Evolutionary conservation across 2,888 invertebrate species (phyloP).

Genomic region (Lomographa bimaculata): DNA sequence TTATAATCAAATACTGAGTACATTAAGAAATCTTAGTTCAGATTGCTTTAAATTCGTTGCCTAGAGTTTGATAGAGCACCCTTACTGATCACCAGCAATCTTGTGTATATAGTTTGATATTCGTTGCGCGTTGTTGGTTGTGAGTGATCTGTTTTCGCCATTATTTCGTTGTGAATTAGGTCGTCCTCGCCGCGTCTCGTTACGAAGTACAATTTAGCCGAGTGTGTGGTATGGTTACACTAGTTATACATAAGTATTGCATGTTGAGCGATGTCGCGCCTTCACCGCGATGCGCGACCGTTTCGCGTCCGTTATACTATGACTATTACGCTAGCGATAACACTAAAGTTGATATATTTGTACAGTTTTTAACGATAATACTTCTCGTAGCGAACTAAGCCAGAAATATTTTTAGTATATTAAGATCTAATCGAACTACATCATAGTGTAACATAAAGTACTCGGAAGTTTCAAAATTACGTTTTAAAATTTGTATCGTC

Average conservation of each 20-base stretch:
- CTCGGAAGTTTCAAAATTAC: slow-evolving; percentile 68
- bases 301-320: slow-evolving; percentile 40
- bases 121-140: no score
- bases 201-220: slow-evolving; percentile 69
- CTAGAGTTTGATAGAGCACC: no score
- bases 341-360: slow-evolving; percentile 72
- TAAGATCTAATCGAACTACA: slow-evolving; percentile 83
- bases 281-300: slow-evolving; percentile 6
- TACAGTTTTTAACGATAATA: slow-evolving; percentile 79
- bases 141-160: no score
- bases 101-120: no score
- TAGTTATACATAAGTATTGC: no score
- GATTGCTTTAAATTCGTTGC: no score
- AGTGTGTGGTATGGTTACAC: no score
- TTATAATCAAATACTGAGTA: no score
- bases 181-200: slow-evolving; percentile 49
- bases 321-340: slow-evolving; percentile 60
- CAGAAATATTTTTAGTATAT: slow-evolving; percentile 79
- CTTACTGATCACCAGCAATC: no score
- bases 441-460: slow-evolving; percentile 75
- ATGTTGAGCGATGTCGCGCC: slow-evolving; percentile 45
- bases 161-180: no score
- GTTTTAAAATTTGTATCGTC: slow-evolving; percentile 67
- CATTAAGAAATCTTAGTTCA: no score
- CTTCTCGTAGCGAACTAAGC: slow-evolving; percentile 78